Base-by-base conservation (phyloP, 1,140 invertebrate species). In the Temnothorax longispinosus region DNA sequence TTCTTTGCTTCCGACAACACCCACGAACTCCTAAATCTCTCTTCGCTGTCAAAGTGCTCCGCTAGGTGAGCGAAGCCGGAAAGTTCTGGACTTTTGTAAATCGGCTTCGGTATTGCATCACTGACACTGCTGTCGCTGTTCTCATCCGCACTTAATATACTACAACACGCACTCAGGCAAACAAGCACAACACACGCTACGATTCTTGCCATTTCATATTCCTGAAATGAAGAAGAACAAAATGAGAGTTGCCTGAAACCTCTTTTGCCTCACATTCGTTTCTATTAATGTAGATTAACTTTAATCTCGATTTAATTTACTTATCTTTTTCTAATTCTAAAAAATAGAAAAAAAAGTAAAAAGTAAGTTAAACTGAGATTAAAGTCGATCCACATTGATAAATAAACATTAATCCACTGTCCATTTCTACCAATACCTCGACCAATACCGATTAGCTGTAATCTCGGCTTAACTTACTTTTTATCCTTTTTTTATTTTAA, bases 1-100 rank as follows among this genome's bases (percentile, higher is more conserved):
- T 99, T 99, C 94, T 99, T 99, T 0, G 99, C 98, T 94, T 98
- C 96, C 0, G 99, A 99, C 87, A 97, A 96, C 0, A 98, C 95
- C 99, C 99, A 99, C 86, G 95, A 97, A 90, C 97, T 97, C 35
- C 97, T 96, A 88, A 98, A 98, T 41, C 96, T 95, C 18, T 97
- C 96, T 50, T 95, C 94, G 95, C 98, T 96, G 94, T 99, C 98
- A 95, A 99, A 99, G 93, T 98, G 97, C 92, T 99, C 99, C 18
- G 97, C 96, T 74, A 99, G 96, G 94, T 98, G 97, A n/a, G 96
- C 96, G 0, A 95, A 94, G 77, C 96, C 96, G n/a, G 96, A 93
- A n/a, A 94, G 91, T 47, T 91, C 78, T 0, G 97, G 97, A 89
- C 96, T 97, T 72, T 95, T 95, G 84, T 97, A 97, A 67, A 85